Percentiles rank a stretch among this genome's conserved stretches.
phyloP scores from a whole-genome alignment of 2,797 vertebrate species.

The Pseudochirops cupreus region DNA sequence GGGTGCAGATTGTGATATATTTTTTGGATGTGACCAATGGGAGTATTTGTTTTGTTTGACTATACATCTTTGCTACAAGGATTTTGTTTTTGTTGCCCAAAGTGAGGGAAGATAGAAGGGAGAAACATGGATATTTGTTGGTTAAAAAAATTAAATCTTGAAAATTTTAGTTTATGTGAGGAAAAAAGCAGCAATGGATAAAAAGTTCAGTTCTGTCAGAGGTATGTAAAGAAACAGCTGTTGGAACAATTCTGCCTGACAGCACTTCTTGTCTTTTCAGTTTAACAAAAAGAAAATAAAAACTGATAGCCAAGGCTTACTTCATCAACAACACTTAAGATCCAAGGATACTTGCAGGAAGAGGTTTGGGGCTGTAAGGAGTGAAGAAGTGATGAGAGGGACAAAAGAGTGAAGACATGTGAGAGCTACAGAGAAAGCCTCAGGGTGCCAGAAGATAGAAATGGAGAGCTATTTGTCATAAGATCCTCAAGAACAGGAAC shows the following conservation, averaged over 20 bases:
- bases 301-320: neutral
- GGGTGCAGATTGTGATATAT: neutral
- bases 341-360: neutral
- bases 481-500: neutral
- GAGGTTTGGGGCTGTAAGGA: neutral
- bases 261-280: neutral
- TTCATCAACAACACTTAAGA: neutral
- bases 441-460: neutral
- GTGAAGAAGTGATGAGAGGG: neutral
- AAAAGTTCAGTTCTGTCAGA: neutral
- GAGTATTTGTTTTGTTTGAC: neutral
- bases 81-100: neutral
- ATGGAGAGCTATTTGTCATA: neutral
- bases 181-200: neutral
- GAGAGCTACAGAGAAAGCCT: neutral
- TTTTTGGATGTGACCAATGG: neutral
- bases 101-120: neutral
- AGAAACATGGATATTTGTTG: neutral
- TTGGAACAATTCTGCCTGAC: neutral
- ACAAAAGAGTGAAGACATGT: neutral
- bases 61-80: neutral
- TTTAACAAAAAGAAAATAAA: neutral
- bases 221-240: neutral
- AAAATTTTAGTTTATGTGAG: neutral
- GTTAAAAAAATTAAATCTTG: neutral